Evolutionary conservation across 2,113 vertebrate genomes (phyloP).

Genomic region (Rana temporaria): DNA sequence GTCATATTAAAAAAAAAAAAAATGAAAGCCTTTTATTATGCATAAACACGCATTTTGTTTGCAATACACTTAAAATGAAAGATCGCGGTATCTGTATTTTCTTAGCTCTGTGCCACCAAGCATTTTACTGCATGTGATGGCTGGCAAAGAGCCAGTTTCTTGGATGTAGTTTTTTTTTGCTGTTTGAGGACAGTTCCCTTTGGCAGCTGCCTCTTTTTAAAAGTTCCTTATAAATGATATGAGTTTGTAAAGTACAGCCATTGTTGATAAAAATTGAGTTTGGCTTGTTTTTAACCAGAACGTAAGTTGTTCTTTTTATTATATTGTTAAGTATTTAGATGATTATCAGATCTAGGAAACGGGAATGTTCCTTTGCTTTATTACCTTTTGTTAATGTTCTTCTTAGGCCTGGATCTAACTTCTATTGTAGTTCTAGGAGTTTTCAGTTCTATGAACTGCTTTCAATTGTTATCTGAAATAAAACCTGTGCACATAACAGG

Average conservation of each 20-base stretch:
- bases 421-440: slow-evolving; percentile 4
- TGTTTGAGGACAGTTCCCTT: too few species aligned
- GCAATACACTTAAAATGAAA: too few species aligned
- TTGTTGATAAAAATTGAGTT: neutral
- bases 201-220: too few species aligned
- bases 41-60: too few species aligned
- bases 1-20: too few species aligned
- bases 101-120: too few species aligned
- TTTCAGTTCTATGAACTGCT: slow-evolving; percentile 3
- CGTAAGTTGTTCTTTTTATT: neutral
- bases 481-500: neutral
- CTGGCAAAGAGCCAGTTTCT: too few species aligned
- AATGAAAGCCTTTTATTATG: too few species aligned
- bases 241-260: neutral
- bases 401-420: neutral
- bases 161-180: too few species aligned
- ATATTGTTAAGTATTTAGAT: neutral
- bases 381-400: slow-evolving; percentile 34
- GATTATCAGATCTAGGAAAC: neutral
- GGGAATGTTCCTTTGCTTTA: slow-evolving; percentile 15
- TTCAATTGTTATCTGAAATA: neutral
- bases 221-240: too few species aligned
- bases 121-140: too few species aligned
- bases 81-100: too few species aligned
- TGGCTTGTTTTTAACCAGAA: neutral